Base-by-base conservation (phyloP, 2,797 vertebrate species). In the Halcyon leucocephala region DNA sequence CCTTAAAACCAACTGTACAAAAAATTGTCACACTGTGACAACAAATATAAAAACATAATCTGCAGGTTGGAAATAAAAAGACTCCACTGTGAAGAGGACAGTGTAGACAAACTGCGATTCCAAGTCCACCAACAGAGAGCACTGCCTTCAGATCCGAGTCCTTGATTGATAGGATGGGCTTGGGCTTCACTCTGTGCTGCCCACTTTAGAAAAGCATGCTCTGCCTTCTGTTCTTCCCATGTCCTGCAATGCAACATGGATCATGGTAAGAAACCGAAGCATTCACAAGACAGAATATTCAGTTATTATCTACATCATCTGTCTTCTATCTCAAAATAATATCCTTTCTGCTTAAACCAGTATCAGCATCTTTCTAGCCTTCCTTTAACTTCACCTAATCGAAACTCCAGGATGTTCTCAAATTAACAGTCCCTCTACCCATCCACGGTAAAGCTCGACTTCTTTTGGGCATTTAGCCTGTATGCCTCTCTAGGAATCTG, bases 201-300 rank as follows among this genome's bases (percentile, higher is more conserved):
- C 97, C 97, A 67, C 97, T 98, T 98, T 98, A 99, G 98, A 99
- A 99, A 97, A 99, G 99, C 99, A 99, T 99, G 98, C 99, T 99
- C 98, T 99, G 99, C 98, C 99, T 99, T 98, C 99, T 99, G 99
- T 99, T 99, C 98, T 99, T 99, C 97, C 98, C 97, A 94, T 99
- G 99, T 92, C 99, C 99, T 99, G 96, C 93, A 97, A 98, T 93
- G 97, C 79, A 98, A 97, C 96, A 93, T 1, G 76, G 52, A 95
- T 93, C 69, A 73, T 8, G 88, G 96, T 98, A 93, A 97, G 96
- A 96, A 95, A 96, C 81, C 1, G 29, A 93, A 95, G 82, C 93
- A 78, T 44, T 51, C 3, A 60, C 67, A 87, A 94, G 78, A 81
- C 35, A 42, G 42, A 91, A n/a, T 7, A 22, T 18, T 18, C 54